Evolutionary conservation across 1,140 invertebrate genomes (phyloP), one percentile per base, ranked within the genome.

Genomic region (Pseudomyrmex pallidus): DNA sequence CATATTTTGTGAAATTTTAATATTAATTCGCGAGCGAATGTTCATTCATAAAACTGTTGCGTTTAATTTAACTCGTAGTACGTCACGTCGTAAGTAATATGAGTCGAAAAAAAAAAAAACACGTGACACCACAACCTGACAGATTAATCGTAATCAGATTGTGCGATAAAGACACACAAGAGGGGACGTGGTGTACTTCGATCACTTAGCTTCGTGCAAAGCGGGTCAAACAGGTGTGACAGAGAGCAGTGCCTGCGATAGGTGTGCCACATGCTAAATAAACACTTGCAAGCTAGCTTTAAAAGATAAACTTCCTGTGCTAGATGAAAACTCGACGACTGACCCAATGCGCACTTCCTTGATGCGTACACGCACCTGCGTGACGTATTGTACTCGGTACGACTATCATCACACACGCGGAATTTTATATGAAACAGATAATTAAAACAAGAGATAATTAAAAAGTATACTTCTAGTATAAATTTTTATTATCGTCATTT

Each of bases 211-310:
- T 57, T 17, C n/a, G 50, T 62, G 44, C 56, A 48, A 76, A 87
- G 82, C 77, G 50, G 78, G 84, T 86, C 35, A 70, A 74, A 84
- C 86, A 78, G 85, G 74, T 87, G 80, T 63, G 74, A 83, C 84
- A 84, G 74, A 85, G 77, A 73, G 2, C 25, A 25, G 25, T 25
- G 15, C 67, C 50, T 54, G n/a, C n/a, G 73, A 17, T 61, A 72
- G 57, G 67, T 62, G 74, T 80, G 66, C 54, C 35, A 68, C 62
- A 57, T 46, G 74, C 13, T 87, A 73, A 74, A 52, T 73, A 63
- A 84, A 86, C 80, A 72, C 59, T 68, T 56, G n/a, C n/a, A n/a
- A 76, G 57, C 56, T 50, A 54, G 56, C 57, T 13, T 22, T 44
- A 66, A 35, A 35, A 78, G 50, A 66, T 77, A 77, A 83, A 77